Evolutionary conservation across 2,888 invertebrate genomes (phyloP), one percentile per base, ranked within the genome.

Genomic region (Carcina quercana): DNA sequence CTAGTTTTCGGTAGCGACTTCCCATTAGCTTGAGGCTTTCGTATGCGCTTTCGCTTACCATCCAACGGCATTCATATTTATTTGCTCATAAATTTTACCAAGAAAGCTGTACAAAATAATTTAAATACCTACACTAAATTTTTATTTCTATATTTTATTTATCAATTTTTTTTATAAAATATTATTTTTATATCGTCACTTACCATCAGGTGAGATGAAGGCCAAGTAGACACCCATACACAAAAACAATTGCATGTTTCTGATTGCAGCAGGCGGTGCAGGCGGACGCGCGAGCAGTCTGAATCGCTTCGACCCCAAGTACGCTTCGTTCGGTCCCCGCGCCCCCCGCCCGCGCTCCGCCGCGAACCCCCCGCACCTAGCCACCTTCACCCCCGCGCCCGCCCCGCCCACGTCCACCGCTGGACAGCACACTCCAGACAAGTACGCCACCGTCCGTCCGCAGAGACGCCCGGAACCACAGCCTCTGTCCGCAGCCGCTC

Each of bases 241-340:
- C n/a, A n/a, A n/a, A n/a, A n/a, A n/a, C n/a, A n/a, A n/a, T n/a
- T n/a, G n/a, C n/a, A n/a, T n/a, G n/a, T n/a, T n/a, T n/a, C 15
- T 8, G 21, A 37, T 34, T 32, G 3, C 61, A 75, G 72, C 69
- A 57, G 25, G 25, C 25, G 15, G 20, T 15, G 30, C 15, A 46
- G 51, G 66, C 43, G 68, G 79, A 50, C 61, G 79, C 64, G 62
- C 66, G 58, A 71, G 66, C 43, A 66, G 72, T 79, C 84, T 85
- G 84, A 85, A 86, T 86, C 78, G 62, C 72, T 87, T 78, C 86
- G 87, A 73, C 78, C 87, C 74, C 62, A 88, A 88, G 63, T 85
- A 84, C 67, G 84, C 84, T 51, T 85, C 84, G 63, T 85, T 84
- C 72, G 84, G 84, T 24, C 84, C 84, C 44, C 80, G 82, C 59